Evolutionary conservation across 2,888 invertebrate genomes (phyloP).

Genomic region (Punctoribates punctum): DNA sequence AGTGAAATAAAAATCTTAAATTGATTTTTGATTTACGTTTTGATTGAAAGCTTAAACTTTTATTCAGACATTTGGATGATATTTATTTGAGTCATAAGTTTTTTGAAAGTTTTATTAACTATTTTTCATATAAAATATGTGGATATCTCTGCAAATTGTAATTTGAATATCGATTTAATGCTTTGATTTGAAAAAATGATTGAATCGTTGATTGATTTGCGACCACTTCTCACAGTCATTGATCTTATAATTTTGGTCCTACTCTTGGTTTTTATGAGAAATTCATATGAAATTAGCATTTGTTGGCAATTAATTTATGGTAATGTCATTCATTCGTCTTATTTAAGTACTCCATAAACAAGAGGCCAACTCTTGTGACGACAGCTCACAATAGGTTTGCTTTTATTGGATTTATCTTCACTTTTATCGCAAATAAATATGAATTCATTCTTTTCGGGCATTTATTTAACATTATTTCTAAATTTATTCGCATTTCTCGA

Average conservation of each 20-base stretch:
- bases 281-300: not conserved
- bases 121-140: not conserved
- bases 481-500: no score
- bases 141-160: not conserved
- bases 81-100: not conserved
- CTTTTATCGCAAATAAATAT: no score
- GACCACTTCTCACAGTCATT: conserved; percentile 2
- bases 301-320: conserved; percentile 13
- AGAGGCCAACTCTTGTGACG: not conserved
- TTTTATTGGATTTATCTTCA: no score
- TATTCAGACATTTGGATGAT: not conserved
- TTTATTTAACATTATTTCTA: no score
- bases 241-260: not conserved
- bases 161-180: not conserved
- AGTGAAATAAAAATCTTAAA: not conserved
- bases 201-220: not conserved
- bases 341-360: conserved; percentile 16
- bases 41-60: not conserved
- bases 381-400: no score
- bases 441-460: no score
- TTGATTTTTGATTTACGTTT: not conserved
- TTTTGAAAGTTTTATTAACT: not conserved
- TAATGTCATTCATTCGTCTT: conserved; percentile 20
- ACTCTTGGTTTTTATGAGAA: not conserved
- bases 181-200: not conserved